phyloP scores from a whole-genome alignment of 2,113 vertebrate species.

The Oreochromis spilurus region DNA sequence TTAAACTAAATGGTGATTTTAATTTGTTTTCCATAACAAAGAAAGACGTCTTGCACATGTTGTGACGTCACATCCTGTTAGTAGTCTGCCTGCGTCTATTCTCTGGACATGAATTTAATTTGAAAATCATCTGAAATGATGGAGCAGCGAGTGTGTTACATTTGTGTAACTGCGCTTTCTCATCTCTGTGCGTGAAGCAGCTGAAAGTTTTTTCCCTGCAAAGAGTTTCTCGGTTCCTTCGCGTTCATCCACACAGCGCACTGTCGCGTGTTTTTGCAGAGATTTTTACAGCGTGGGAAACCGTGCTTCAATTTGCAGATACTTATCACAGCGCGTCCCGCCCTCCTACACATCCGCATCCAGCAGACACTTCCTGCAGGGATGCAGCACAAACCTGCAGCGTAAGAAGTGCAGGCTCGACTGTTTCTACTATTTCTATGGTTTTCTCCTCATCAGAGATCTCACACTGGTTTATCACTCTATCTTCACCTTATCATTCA shows the following conservation, averaged over 20 bases:
- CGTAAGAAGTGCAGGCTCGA: too few relatives aligned
- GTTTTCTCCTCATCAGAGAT: neutral
- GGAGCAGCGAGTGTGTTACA: neutral
- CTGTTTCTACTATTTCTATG: neutral
- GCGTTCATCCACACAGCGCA: neutral
- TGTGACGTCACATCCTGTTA: neutral
- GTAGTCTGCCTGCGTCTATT: neutral
- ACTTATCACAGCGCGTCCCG: neutral
- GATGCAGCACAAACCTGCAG: neutral
- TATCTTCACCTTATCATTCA: neutral
- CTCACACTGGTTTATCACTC: neutral
- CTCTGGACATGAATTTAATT: neutral
- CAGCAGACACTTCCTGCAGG: neutral
- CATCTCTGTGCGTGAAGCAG: neutral
- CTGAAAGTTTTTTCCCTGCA: neutral
- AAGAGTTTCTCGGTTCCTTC: fast-evolving
- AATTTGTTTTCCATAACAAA: neutral
- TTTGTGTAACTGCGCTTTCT: neutral
- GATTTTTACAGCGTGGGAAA: neutral
- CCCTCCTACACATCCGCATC: neutral
- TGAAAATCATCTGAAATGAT: neutral
- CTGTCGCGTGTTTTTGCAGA: fast-evolving
- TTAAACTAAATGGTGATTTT: neutral
- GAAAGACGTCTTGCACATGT: neutral
- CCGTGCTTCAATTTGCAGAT: neutral